Conservation (phyloP, 2,797 vertebrate species). For the Karalla daura region DNA sequence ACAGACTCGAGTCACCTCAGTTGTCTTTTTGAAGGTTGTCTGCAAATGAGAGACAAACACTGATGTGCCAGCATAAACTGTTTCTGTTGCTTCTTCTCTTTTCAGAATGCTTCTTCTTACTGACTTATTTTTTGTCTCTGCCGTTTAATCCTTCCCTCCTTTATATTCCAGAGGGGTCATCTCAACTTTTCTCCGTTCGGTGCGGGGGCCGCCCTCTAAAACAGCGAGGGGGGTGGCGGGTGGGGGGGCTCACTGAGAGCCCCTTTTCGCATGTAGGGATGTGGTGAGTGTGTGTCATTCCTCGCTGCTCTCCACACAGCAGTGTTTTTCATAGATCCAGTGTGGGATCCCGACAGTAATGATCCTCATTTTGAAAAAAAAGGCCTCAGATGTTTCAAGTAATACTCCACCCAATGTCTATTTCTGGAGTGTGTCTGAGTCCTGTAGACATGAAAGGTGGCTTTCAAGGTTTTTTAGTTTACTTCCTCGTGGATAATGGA, state of each 20-base stretch:
- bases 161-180: conserved; percentile 85
- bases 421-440: conserved; percentile 10
- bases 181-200: conserved; percentile 89
- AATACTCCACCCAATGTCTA: conserved; percentile 4
- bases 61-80: conserved; percentile 8
- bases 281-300: conserved; percentile 82
- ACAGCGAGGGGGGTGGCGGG: conserved; percentile 49
- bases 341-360: conserved; percentile 19
- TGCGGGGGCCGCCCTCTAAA: conserved; percentile 87
- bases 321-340: conserved; percentile 65
- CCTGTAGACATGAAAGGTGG: neutral
- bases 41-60: conserved; percentile 10
- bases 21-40: conserved; percentile 7
- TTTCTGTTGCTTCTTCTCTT: too few species aligned
- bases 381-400: conserved; percentile 19
- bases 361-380: conserved; percentile 1
- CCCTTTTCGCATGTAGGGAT: conserved; percentile 67
- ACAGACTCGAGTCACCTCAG: conserved; percentile 8
- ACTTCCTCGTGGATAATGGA: neutral
- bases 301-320: conserved; percentile 49
- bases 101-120: neutral
- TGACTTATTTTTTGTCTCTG: conserved; percentile 7
- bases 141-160: conserved; percentile 41
- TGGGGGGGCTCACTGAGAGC: conserved; percentile 69
- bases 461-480: conserved; percentile 11